Percentiles rank a stretch among this genome's conserved stretches.
phyloP scores from a whole-genome alignment of 2,888 invertebrate genomes.

The Epinotia brunnichana region DNA sequence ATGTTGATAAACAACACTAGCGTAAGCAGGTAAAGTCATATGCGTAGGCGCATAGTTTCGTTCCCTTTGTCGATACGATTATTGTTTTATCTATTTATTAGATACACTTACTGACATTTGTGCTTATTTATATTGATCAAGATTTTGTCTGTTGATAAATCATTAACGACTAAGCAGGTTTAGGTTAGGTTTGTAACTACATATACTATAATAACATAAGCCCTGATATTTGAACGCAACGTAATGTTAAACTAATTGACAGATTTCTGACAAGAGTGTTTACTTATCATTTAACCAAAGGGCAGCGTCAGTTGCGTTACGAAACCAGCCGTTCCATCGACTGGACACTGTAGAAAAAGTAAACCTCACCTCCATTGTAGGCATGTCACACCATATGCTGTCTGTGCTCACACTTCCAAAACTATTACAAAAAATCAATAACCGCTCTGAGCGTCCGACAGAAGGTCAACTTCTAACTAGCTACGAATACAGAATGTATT shows the following conservation, averaged over 20 bases:
- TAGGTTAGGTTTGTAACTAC: neutral
- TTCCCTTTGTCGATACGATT: neutral
- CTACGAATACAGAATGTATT: slow-evolving; percentile 76
- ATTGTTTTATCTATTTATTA: neutral
- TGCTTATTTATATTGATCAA: too few species aligned
- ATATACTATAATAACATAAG: neutral
- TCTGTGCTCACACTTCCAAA: slow-evolving; percentile 63
- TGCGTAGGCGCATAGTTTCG: slow-evolving; percentile 15
- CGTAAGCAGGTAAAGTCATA: neutral
- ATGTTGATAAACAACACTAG: too few species aligned
- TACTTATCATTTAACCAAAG: slow-evolving; percentile 26
- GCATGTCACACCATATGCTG: slow-evolving; percentile 77
- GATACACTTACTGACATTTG: too few species aligned
- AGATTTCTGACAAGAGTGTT: slow-evolving; percentile 20
- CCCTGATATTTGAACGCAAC: slow-evolving; percentile 7
- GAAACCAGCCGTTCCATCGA: slow-evolving; percentile 38
- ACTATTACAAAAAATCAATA: slow-evolving; percentile 74
- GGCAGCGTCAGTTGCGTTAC: slow-evolving; percentile 59
- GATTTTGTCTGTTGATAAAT: too few species aligned
- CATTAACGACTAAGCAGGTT: too few species aligned
- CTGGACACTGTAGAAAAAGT: slow-evolving; percentile 56
- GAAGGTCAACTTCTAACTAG: slow-evolving; percentile 78
- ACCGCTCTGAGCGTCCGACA: slow-evolving; percentile 69
- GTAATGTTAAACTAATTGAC: slow-evolving; percentile 16
- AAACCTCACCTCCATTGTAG: slow-evolving; percentile 63